Percentiles rank a stretch among this genome's conserved stretches.
These are phyloP conservation scores for Lydus trimaculatus DNA, from an alignment of 2,888 invertebrate genomes.

Conservation along the genomic window DNA sequence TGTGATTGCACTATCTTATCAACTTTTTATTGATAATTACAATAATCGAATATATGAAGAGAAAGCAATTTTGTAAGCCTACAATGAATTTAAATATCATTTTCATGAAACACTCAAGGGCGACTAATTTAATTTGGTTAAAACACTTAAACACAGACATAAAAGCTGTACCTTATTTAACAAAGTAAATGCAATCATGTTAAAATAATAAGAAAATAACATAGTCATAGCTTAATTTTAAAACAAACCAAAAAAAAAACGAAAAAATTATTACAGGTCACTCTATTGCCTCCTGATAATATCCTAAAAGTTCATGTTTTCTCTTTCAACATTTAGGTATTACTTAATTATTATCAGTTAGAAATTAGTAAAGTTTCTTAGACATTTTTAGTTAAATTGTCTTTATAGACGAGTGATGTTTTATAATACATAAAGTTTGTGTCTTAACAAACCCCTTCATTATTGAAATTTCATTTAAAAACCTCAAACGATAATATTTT, in stretches of 20 bases:
- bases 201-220: slow-evolving; percentile 23
- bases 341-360: slow-evolving; percentile 7
- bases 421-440: no score
- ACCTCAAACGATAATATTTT: not conserved
- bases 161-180: slow-evolving; percentile 25
- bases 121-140: slow-evolving; percentile 34
- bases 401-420: no score
- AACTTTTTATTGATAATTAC: not conserved
- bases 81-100: slow-evolving; percentile 14
- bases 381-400: slow-evolving; percentile 21
- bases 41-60: not conserved
- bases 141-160: slow-evolving; percentile 27
- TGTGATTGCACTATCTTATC: not conserved
- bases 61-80: slow-evolving; percentile 4
- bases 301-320: not conserved
- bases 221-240: not conserved
- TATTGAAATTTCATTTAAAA: slow-evolving; percentile 17
- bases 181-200: slow-evolving; percentile 19
- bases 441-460: slow-evolving; percentile 4
- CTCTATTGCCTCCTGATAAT: not conserved
- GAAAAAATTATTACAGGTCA: not conserved
- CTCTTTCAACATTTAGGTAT: not conserved
- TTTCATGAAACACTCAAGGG: slow-evolving; percentile 35
- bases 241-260: no score
- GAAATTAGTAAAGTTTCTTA: slow-evolving; percentile 9